Evolutionary conservation across 2,113 vertebrate species (phyloP), one percentile per base, ranked within the genome.

Genomic region (Helogale parvula): DNA sequence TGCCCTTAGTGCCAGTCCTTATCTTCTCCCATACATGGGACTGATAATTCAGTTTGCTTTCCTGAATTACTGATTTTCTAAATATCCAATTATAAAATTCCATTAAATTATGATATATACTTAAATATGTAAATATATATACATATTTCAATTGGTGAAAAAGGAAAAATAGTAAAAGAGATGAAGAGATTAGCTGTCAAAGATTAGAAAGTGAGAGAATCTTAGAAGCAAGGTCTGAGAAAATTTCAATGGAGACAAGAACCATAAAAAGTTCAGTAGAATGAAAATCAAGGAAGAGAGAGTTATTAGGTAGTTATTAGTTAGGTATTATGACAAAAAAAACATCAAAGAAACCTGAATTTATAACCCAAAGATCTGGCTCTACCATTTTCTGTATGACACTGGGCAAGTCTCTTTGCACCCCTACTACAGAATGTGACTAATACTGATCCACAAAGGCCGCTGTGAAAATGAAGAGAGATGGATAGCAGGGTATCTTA

Each of bases 171-270:
- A 93, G 50, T 45, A 65, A 76, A 52, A 95, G 21, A 86, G 19
- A 81, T 74, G 63, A 25, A 81, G 7, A 74, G 27, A 90, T 57
- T 2, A 69, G 35, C 23, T 86, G 8, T 81, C 35, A 87, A 82
- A 81, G 25, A 79, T 68, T 35, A 89, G 31, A 83, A 63, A 86
- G 66, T 57, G 17, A 21, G 54, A 71, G 54, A 71, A 83, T 80
- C 27, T 12, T 3, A 79, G n/a, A 84, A 47, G 11, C 54, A 89
- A 89, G 33, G 31, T 45, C 16, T 85, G 45, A 85, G 72, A 72
- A 96, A 92, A 87, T 87, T 54, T 90, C 45, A 82, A 5, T 93
- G 50, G 65, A 57, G 79, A 86, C 7, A 90, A 86, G 69, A 90
- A 76, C 79, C 57, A 2, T 93, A 95, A 83, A 79, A 71, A 31